Percentiles rank a stretch among this genome's conserved stretches.
These are phyloP conservation scores for Andrena bicolor DNA, from an alignment of 2,888 invertebrate species.

Conservation along the genomic window DNA sequence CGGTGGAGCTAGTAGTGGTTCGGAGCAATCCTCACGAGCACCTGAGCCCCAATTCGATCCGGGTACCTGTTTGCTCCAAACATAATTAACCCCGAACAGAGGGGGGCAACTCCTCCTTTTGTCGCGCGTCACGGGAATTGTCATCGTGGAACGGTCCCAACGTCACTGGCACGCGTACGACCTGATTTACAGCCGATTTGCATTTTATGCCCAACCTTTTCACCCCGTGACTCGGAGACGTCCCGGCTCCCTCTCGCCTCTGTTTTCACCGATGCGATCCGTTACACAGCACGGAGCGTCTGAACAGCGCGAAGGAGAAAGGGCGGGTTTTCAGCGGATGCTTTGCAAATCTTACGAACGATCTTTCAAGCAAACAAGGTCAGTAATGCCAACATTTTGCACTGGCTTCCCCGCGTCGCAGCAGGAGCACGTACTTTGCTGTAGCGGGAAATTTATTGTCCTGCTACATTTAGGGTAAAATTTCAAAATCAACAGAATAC, in stretches of 20 bases:
- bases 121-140: constrained; percentile 50
- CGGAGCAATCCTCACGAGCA: constrained; percentile 48
- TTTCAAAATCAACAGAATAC: background rate
- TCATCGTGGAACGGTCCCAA: constrained; percentile 54
- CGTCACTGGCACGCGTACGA: constrained; percentile 66
- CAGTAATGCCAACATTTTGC: constrained; percentile 61
- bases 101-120: constrained; percentile 49
- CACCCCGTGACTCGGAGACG: constrained; percentile 46
- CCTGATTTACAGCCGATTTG: constrained; percentile 77
- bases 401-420: constrained; percentile 16
- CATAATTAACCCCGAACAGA: constrained; percentile 76
- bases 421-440: constrained; percentile 4
- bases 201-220: constrained; percentile 66
- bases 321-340: constrained; percentile 3
- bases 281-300: constrained; percentile 47
- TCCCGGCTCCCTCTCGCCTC: constrained; percentile 16
- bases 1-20: constrained; percentile 5
- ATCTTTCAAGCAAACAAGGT: constrained; percentile 73
- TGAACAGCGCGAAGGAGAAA: background rate
- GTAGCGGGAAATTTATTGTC: constrained; percentile 9
- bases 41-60: constrained; percentile 60
- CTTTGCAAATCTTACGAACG: constrained; percentile 50
- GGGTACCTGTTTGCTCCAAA: constrained; percentile 76
- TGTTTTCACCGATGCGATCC: constrained; percentile 60
- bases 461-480: background rate